Conservation (phyloP, 2,113 vertebrate genomes). For the Hippocampus mohnikei region DNA sequence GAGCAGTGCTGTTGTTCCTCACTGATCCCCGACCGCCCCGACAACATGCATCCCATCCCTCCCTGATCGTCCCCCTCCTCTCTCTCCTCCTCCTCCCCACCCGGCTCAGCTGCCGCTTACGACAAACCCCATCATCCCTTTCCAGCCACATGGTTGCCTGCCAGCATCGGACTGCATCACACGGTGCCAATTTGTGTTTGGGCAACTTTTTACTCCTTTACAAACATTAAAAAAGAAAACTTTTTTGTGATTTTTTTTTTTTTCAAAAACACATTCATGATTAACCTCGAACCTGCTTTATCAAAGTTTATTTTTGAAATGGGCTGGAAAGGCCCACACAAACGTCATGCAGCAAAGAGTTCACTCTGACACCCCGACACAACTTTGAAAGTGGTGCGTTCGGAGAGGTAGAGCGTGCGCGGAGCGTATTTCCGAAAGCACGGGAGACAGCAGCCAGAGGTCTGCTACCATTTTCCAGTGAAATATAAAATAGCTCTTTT, state of each 20-base stretch:
- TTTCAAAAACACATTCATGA: background rate
- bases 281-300: background rate
- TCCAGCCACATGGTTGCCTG: conserved; percentile 42
- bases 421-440: too few relatives aligned
- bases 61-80: conserved; percentile 21
- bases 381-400: too few relatives aligned
- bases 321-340: too few relatives aligned
- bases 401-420: too few relatives aligned
- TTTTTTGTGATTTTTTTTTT: background rate
- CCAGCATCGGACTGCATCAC: conserved; percentile 45
- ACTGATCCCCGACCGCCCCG: conserved; percentile 43
- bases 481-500: too few relatives aligned
- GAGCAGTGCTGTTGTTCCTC: conserved; percentile 63
- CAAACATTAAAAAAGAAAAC: background rate
- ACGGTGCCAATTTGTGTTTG: conserved; percentile 29
- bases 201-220: background rate
- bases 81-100: conserved; percentile 43
- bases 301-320: background rate
- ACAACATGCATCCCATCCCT: background rate
- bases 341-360: too few relatives aligned
- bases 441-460: too few relatives aligned
- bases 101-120: conserved; percentile 55
- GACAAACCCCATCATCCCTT: conserved; percentile 35
- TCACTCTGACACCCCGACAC: too few relatives aligned
- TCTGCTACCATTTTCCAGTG: too few relatives aligned